Conservation (phyloP, 1,140 invertebrate species). For the Atopsyche davidsoni region DNA sequence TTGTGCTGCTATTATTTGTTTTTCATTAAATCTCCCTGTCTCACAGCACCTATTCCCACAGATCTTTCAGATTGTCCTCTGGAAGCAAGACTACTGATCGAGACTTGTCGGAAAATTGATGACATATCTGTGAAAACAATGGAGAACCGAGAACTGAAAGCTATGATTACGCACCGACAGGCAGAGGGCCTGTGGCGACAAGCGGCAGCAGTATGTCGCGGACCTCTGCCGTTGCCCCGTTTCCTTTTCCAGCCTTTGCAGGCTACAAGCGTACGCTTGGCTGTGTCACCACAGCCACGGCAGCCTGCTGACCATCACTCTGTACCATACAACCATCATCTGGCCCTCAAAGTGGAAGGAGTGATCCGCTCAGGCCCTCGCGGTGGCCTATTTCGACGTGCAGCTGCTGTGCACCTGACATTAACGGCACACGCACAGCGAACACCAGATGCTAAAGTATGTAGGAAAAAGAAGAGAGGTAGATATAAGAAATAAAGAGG, state of each 20-base stretch:
- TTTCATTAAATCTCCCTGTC: neutral
- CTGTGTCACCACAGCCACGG: slow-evolving; percentile 76
- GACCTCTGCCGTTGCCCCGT: slow-evolving; percentile 68
- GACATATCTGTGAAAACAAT: slow-evolving; percentile 34
- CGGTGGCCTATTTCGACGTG: slow-evolving; percentile 58
- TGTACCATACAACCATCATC: slow-evolving; percentile 42
- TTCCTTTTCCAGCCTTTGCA: slow-evolving; percentile 87
- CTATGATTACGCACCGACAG: slow-evolving; percentile 55
- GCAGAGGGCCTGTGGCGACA: slow-evolving; percentile 63
- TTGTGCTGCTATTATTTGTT: neutral
- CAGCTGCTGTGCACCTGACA: slow-evolving; percentile 59
- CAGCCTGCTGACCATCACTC: slow-evolving; percentile 61
- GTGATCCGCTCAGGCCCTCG: slow-evolving; percentile 66
- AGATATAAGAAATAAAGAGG: too few relatives aligned
- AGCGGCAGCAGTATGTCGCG: slow-evolving; percentile 58
- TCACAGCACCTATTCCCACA: too few relatives aligned
- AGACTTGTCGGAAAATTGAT: slow-evolving; percentile 37
- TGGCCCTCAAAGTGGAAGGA: slow-evolving; percentile 80
- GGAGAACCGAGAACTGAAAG: slow-evolving; percentile 30
- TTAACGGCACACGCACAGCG: slow-evolving; percentile 54
- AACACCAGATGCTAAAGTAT: slow-evolving; percentile 23
- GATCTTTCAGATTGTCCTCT: slow-evolving; percentile 30
- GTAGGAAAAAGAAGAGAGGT: too few relatives aligned
- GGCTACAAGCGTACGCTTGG: slow-evolving; percentile 72
- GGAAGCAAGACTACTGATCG: slow-evolving; percentile 38